A percentile compares a stretch with the other conserved stretches of the same genome.
Evolutionary conservation across 2,888 invertebrate genomes (phyloP).

Genomic region (Rhamnusium bicolor): DNA sequence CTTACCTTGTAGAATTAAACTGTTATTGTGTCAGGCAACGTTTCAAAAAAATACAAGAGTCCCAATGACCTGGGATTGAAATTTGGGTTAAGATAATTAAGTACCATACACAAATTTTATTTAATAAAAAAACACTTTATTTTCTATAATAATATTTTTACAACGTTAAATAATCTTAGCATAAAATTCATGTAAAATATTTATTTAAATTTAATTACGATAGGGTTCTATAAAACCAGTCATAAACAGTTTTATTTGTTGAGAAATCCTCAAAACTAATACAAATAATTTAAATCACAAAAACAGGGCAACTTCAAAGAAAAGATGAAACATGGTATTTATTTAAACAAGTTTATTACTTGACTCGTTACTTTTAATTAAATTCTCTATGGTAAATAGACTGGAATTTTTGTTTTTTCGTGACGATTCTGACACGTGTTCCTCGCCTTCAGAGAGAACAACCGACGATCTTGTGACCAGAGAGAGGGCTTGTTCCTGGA

Average conservation of each 20-base stretch:
- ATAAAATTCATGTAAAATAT: constrained; percentile 30
- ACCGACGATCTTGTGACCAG: constrained; percentile 58
- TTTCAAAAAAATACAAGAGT: too few relatives aligned
- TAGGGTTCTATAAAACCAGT: constrained; percentile 26
- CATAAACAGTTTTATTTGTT: constrained; percentile 52
- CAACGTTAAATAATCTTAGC: constrained; percentile 31
- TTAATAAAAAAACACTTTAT: constrained; percentile 32
- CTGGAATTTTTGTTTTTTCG: constrained; percentile 68
- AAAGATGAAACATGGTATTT: constrained; percentile 60
- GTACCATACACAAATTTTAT: background rate
- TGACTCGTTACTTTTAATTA: constrained; percentile 67
- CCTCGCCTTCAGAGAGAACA: constrained; percentile 42
- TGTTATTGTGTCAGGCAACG: too few relatives aligned
- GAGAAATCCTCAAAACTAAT: constrained; percentile 57
- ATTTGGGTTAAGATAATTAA: constrained; percentile 18
- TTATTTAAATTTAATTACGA: constrained; percentile 41
- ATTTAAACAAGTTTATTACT: constrained; percentile 65
- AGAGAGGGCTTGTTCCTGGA: constrained; percentile 64
- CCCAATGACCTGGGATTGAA: background rate
- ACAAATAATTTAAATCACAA: constrained; percentile 64
- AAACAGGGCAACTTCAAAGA: constrained; percentile 63
- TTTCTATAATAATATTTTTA: constrained; percentile 33
- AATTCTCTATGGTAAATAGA: constrained; percentile 70
- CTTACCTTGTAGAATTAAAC: too few relatives aligned
- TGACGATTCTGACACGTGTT: constrained; percentile 48